Percentiles rank a stretch among this genome's conserved stretches.
These are phyloP conservation scores for Scalopus aquaticus DNA, from an alignment of 2,113 vertebrate genomes.

Conservation along the genomic window DNA sequence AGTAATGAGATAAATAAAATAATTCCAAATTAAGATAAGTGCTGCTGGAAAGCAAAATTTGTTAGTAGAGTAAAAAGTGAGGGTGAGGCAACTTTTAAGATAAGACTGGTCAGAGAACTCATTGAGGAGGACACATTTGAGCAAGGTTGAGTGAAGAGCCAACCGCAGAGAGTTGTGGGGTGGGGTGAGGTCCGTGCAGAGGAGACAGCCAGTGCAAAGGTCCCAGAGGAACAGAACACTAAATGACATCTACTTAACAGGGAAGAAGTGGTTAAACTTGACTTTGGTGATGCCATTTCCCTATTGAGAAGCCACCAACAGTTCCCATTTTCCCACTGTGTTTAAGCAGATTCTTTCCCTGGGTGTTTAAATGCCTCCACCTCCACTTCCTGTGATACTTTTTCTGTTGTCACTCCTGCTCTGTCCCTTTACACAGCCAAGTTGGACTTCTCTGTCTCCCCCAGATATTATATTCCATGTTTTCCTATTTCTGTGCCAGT, in stretches of 20 bases:
- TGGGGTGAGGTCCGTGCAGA: background rate
- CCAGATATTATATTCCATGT: background rate
- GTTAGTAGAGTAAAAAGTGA: background rate
- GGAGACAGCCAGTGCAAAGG: background rate
- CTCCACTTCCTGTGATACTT: background rate
- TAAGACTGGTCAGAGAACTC: background rate
- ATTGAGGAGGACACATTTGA: background rate
- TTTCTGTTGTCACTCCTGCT: background rate
- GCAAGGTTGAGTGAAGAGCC: background rate
- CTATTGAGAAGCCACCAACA: background rate
- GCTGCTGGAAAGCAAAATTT: background rate
- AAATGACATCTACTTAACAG: background rate
- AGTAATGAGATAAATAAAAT: background rate
- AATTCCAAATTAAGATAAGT: background rate
- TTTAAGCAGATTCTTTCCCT: background rate
- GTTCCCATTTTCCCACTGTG: background rate
- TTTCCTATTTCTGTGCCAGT: background rate
- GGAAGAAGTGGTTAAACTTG: background rate
- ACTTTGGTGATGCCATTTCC: background rate
- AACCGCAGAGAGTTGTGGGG: no score
- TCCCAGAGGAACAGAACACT: background rate
- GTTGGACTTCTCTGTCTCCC: background rate
- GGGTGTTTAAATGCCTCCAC: background rate
- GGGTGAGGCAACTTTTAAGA: background rate
- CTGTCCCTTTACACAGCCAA: background rate